Base-by-base conservation (phyloP, 2,888 invertebrate genomes). In the Hemithea aestivaria region DNA sequence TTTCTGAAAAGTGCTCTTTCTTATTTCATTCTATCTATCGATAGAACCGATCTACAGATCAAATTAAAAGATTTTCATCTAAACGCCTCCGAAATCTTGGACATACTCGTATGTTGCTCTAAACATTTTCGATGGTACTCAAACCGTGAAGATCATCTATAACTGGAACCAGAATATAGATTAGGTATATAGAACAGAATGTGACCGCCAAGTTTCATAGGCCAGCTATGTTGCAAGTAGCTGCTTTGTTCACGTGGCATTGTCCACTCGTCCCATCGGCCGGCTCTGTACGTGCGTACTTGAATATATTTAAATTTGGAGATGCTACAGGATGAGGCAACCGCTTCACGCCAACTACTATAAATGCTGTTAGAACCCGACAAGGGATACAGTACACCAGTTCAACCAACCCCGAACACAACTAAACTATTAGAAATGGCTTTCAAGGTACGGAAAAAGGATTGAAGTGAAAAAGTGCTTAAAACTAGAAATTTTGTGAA, bases 221-320 rank as follows among this genome's bases (percentile, higher is more conserved):
- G 62, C 65, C 68, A 69, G 63, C 57, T 53, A 61, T 69, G 70
- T 83, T 83, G 79, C 82, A 84, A 87, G 81, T 68, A 61, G 66
- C 62, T 53, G 67, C 76, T 74, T 85, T 84, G 83, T 85, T 74
- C 68, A 66, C 68, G 66, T 66, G 79, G 75, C 79, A 84, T 87
- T 85, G 85, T 85, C 83, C 83, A 73, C 70, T 53, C 60, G 65
- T 66, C 73, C 81, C 74, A 64, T 61, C 71, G 66, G 66, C 65
- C 60, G 49, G 64, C 58, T 66, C 63, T 45, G 80, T 84, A 87
- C 85, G 85, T 85, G 87, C 81, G 85, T 87, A 83, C 87, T 87
- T 87, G 87, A 85, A 77, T 78, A 83, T 85, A 85, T 87, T 87
- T 74, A 87, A 87, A 87, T 87, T 84, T 83, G 82, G 78, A 85